Evolutionary conservation across 2,113 vertebrate genomes (phyloP).

Genomic region (Todiramphus chloris): DNA sequence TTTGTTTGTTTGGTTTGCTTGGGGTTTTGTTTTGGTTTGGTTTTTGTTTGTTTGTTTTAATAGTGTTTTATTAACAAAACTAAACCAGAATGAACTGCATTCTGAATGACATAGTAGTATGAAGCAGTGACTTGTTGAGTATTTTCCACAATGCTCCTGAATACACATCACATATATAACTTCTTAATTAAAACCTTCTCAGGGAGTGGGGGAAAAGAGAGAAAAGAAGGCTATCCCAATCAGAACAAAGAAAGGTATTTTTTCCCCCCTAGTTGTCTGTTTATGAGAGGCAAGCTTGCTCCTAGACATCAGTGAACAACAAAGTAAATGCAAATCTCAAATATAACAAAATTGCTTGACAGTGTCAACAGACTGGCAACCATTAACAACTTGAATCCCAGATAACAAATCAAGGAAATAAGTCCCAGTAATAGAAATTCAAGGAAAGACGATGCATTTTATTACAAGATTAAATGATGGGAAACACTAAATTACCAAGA

Average conservation of each 20-base stretch:
- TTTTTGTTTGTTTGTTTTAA: not conserved
- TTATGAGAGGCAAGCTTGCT: not conserved
- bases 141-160: not conserved
- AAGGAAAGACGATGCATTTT: not conserved
- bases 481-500: not conserved
- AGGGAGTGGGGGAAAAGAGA: not conserved
- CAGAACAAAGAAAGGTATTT: not conserved
- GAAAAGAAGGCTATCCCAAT: not conserved
- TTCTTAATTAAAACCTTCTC: not conserved
- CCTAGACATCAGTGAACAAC: not conserved
- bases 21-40: too few relatives aligned
- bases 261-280: not conserved
- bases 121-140: not conserved
- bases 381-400: not conserved
- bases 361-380: not conserved
- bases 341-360: not conserved
- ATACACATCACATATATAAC: not conserved
- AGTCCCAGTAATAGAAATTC: not conserved
- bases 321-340: not conserved
- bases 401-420: not conserved
- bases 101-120: not conserved
- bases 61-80: not conserved
- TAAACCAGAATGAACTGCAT: not conserved
- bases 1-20: too few relatives aligned
- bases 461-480: not conserved